phyloP scores from a whole-genome alignment of 2,113 vertebrate species.

The human (Homo sapiens) region GRCh38 chr3:143810501-143811000 shows the following conservation, averaged over 20 bases:
- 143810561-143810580: background rate
- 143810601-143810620: background rate
- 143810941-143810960: background rate
- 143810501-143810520: conserved; percentile 41
- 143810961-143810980: background rate
- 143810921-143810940: background rate
- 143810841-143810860: background rate
- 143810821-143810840: background rate
- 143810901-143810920: background rate
- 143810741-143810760: background rate
- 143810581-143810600: background rate
- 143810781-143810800: background rate
- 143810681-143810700: background rate
- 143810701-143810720: background rate
- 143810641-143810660: background rate
- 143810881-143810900: background rate
- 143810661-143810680: background rate
- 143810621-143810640: background rate
- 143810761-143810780: background rate
- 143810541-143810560: background rate
- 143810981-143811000: background rate
- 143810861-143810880: background rate
- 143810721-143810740: background rate
- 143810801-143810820: background rate
- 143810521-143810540: background rate